phyloP scores from a whole-genome alignment of 2,113 vertebrate genomes.

The Ptyas mucosa region DNA sequence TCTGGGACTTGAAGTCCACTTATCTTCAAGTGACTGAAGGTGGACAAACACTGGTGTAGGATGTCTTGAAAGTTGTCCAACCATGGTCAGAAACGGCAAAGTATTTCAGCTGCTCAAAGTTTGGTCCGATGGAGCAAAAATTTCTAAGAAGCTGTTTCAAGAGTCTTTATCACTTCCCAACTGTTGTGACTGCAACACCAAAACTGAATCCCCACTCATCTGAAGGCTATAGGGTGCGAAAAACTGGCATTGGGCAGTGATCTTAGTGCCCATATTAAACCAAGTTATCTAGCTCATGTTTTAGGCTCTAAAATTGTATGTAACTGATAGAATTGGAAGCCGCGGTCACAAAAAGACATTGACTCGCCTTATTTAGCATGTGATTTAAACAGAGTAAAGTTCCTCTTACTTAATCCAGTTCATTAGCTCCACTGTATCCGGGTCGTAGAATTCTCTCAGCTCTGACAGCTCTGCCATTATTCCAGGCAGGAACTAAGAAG shows the following conservation, averaged over 20 bases:
- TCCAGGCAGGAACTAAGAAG: constrained; percentile 89
- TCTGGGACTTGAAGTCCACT: not conserved
- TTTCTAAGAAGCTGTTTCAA: not conserved
- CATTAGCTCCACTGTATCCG: constrained; percentile 98
- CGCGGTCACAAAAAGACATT: constrained; percentile 47
- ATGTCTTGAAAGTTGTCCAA: not conserved
- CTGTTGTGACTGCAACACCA: not conserved
- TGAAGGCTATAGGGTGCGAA: not conserved
- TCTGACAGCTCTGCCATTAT: constrained; percentile 91
- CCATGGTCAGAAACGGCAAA: not conserved
- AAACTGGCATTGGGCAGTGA: not conserved
- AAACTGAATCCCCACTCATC: not conserved
- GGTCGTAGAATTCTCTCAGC: constrained; percentile 96
- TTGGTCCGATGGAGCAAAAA: not conserved
- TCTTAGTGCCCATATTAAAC: not conserved
- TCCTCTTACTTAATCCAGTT: constrained; percentile 95
- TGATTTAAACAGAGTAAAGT: constrained; percentile 54
- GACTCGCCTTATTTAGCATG: constrained; percentile 51
- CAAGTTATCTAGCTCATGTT: not conserved
- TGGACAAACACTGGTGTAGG: not conserved
- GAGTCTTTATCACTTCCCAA: not conserved
- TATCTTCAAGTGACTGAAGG: not conserved
- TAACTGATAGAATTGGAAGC: constrained; percentile 37
- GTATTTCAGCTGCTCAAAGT: not conserved
- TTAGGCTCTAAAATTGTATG: constrained; percentile 29